Percentiles rank a stretch among this genome's conserved stretches.
Evolutionary conservation across 2,113 vertebrate species (phyloP).

Genomic region (Silurus asotus): DNA sequence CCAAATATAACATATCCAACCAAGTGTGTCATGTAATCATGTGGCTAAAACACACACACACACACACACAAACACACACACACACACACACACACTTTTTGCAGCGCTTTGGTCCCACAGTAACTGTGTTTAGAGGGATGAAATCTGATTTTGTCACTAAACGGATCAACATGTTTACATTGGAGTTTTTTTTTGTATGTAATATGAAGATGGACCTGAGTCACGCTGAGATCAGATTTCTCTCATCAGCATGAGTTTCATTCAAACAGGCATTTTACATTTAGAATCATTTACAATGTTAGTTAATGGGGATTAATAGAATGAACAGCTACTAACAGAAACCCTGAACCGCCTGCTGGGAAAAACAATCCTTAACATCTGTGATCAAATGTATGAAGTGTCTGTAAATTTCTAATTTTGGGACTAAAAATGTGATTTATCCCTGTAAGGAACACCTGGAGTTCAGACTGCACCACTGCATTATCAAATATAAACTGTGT

Average conservation of each 20-base stretch:
- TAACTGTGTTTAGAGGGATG: not conserved
- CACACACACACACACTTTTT: not conserved
- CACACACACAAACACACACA: slow-evolving; percentile 5
- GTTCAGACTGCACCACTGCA: not conserved
- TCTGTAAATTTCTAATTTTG: not conserved
- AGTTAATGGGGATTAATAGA: too few relatives aligned
- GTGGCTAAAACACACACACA: slow-evolving; percentile 7
- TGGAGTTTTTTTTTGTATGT: not conserved
- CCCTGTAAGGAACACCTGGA: not conserved
- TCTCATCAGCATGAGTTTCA: not conserved
- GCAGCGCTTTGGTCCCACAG: not conserved
- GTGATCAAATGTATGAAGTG: too few relatives aligned
- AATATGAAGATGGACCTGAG: not conserved
- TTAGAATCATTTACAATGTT: too few relatives aligned
- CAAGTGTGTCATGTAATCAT: slow-evolving; percentile 10
- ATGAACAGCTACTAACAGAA: too few relatives aligned
- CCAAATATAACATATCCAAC: slow-evolving; percentile 14
- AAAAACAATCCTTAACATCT: too few relatives aligned
- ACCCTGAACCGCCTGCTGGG: too few relatives aligned
- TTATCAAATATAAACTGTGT: too few relatives aligned
- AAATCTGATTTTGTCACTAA: not conserved
- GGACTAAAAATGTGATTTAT: not conserved
- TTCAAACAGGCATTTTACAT: not conserved
- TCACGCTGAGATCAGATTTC: not conserved
- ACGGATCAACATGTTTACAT: not conserved